phyloP scores from a whole-genome alignment of 2,888 invertebrate genomes.

The Phengaris alcon region DNA sequence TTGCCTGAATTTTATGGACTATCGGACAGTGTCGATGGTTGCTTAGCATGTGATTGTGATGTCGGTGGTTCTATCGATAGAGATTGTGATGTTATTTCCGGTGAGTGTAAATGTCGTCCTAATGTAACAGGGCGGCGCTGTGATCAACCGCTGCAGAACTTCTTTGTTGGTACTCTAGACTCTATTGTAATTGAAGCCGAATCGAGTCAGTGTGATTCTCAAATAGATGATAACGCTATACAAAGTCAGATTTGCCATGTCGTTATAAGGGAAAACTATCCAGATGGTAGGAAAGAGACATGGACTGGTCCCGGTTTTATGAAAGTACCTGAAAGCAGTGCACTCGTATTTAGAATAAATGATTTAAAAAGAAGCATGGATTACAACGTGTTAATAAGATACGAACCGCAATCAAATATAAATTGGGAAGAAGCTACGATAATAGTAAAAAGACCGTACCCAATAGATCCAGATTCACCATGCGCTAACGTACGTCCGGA shows the following conservation, averaged over 20 bases:
- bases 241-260: constrained; percentile 87
- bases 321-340: constrained; percentile 90
- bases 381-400: constrained; percentile 93
- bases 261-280: constrained; percentile 88
- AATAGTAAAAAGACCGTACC: constrained; percentile 86
- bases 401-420: constrained; percentile 88
- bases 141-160: constrained; percentile 92
- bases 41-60: constrained; percentile 96
- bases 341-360: constrained; percentile 89
- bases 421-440: constrained; percentile 93
- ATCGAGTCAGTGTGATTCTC: constrained; percentile 72
- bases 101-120: constrained; percentile 93
- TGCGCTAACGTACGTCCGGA: constrained; percentile 88
- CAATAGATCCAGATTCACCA: constrained; percentile 87
- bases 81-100: constrained; percentile 93
- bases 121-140: constrained; percentile 92
- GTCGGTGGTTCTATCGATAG: constrained; percentile 94
- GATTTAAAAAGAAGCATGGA: constrained; percentile 91
- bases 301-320: constrained; percentile 98
- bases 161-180: constrained; percentile 92
- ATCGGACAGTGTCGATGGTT: constrained; percentile 94
- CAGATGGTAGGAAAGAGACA: constrained; percentile 86
- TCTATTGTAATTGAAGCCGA: constrained; percentile 96
- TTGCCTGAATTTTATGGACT: constrained; percentile 94
- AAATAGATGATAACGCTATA: constrained; percentile 72